phyloP scores from a whole-genome alignment of 2,113 vertebrate species.

The Ictidomys tridecemlineatus region DNA sequence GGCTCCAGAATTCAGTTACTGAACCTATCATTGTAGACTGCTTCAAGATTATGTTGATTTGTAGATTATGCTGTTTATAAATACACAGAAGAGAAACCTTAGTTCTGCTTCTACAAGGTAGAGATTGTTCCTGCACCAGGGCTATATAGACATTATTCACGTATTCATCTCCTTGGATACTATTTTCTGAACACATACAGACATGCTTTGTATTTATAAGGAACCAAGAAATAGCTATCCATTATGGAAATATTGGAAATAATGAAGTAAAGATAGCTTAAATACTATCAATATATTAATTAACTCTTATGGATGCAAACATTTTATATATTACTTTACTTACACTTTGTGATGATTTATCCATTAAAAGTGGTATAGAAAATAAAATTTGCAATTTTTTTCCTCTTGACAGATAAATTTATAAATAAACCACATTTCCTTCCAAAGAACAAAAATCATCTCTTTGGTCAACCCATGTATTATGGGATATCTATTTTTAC shows the following conservation, averaged over 20 bases:
- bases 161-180: not conserved
- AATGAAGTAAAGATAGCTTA: conserved; percentile 20
- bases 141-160: not conserved
- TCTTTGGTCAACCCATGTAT: not conserved
- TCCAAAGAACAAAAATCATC: not conserved
- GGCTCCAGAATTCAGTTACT: not conserved
- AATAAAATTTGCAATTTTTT: conserved; percentile 38
- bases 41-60: not conserved
- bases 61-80: not conserved
- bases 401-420: conserved; percentile 31
- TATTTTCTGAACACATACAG: not conserved
- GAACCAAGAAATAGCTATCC: not conserved
- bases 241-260: conserved; percentile 8
- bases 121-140: not conserved
- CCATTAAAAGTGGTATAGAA: not conserved
- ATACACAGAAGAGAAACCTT: not conserved
- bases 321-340: conserved; percentile 32
- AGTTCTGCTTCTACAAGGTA: not conserved
- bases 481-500: not conserved
- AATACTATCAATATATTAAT: not conserved
- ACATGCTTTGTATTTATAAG: not conserved
- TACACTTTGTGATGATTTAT: not conserved
- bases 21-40: not conserved
- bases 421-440: conserved; percentile 44
- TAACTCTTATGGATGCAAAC: not conserved